Percentiles rank a stretch among this genome's conserved stretches.
phyloP scores from a whole-genome alignment of 2,888 invertebrate species.

The Polydrusus tereticollis region DNA sequence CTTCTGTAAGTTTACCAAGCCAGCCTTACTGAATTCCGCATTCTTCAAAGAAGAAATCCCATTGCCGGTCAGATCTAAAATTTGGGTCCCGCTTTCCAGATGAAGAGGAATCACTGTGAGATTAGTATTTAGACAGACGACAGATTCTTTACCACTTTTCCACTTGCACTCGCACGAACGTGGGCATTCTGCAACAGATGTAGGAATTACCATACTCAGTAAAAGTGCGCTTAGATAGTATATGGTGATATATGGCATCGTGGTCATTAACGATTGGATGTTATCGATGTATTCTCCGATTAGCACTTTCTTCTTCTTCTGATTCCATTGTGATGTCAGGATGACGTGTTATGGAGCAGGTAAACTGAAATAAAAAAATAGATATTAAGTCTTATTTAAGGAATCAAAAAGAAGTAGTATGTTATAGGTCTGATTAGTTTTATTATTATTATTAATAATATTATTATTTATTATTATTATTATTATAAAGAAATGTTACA shows the following conservation, averaged over 20 bases:
- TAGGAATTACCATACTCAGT: conserved; percentile 64
- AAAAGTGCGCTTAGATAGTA: conserved; percentile 54
- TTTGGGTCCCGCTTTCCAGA: conserved; percentile 83
- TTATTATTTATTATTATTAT: too few species aligned
- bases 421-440: too few species aligned
- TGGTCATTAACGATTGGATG: conserved; percentile 1
- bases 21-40: conserved; percentile 81
- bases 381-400: too few species aligned
- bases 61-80: conserved; percentile 84
- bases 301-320: conserved; percentile 54
- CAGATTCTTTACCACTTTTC: conserved; percentile 89
- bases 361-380: conserved; percentile 23
- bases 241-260: conserved; percentile 30
- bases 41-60: conserved; percentile 76
- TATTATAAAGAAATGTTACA: too few species aligned
- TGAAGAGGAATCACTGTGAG: conserved; percentile 80
- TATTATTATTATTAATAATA: too few species aligned
- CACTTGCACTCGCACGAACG: conserved; percentile 88
- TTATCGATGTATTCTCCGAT: conserved; percentile 21
- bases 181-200: conserved; percentile 75
- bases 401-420: too few species aligned
- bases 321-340: conserved; percentile 51
- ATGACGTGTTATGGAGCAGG: background rate
- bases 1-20: conserved; percentile 84
- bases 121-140: conserved; percentile 82